Evolutionary conservation across 2,888 invertebrate genomes (phyloP), one percentile per base, ranked within the genome.

Genomic region (Leucania comma): DNA sequence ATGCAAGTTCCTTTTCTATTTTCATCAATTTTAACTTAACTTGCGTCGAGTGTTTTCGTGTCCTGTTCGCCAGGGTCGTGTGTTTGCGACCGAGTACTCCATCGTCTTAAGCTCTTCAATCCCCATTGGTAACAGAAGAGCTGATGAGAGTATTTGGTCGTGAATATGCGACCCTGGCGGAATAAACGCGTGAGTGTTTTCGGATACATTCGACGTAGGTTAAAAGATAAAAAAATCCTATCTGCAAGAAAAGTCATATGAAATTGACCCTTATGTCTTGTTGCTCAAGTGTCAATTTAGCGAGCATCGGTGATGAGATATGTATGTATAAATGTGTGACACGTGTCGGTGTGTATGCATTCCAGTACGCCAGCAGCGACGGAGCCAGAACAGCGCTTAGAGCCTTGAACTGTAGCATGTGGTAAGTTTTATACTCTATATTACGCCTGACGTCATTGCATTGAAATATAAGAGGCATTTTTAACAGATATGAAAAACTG

Each of bases 321-420:
- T 91, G 89, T 93, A 88, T 87, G 88, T 90, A 90, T 74, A 88
- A 86, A 86, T 84, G 90, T 89, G 91, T 90, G 91, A 92, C 78
- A 89, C 89, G 86, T 92, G 89, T 90, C 88, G 86, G 90, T 92
- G 92, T 94, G 93, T 91, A 87, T 95, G 91, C 85, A 92, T 97
- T 98, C 97, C 98, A 98, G 98, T 98, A 98, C 98, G 98, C 97
- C 98, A 98, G 97, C 97, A 98, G 96, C 98, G 98, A 96, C 97
- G 98, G 97, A 98, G 97, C 97, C 97, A 98, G 97, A 97, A 96
- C 96, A 97, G 97, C 97, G 97, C 97, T 95, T 98, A 97, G 97
- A 97, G 92, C 95, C 96, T 94, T 96, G 96, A 95, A 90, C 92
- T 86, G 82, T 86, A 89, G 87, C 87, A 85, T 89, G 87, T 87